Conservation (phyloP, 35 echinoderm and acorn worm species). For the Strongylocentrotus purpuratus region DNA sequence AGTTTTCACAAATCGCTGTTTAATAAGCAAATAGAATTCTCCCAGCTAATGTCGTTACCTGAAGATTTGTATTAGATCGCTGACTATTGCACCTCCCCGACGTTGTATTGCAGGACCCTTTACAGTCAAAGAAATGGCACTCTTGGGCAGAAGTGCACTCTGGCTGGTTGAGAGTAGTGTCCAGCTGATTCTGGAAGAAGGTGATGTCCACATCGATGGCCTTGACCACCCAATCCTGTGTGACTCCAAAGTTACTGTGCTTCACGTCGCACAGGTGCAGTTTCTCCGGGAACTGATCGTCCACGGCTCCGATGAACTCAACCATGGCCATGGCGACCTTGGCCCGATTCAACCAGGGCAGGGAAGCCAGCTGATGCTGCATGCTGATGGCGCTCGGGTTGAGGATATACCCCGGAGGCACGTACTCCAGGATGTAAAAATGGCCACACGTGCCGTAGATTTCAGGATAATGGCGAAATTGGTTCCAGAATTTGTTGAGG, state of each 20-base stretch:
- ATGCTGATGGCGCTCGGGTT: constrained; percentile 36
- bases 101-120: constrained; percentile 53
- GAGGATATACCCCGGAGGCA: constrained; percentile 53
- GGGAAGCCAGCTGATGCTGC: constrained; percentile 21
- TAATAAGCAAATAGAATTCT: no score
- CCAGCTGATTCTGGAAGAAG: constrained; percentile 59
- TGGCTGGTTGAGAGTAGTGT: constrained; percentile 47
- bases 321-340: constrained; percentile 56
- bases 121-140: constrained; percentile 83
- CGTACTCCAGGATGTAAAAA: constrained; percentile 74
- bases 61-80: constrained; percentile 75
- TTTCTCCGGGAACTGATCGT: constrained; percentile 47
- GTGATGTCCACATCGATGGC: constrained; percentile 73
- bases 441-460: constrained; percentile 73
- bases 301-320: constrained; percentile 49
- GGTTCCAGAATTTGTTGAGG: constrained; percentile 52
- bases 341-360: constrained; percentile 51
- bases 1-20: no score
- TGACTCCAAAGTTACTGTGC: constrained; percentile 73
- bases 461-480: constrained; percentile 41
- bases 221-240: constrained; percentile 55
- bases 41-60: constrained; percentile 39
- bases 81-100: constrained; percentile 49
- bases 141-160: constrained; percentile 55
- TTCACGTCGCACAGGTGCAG: constrained; percentile 80